A percentile compares a stretch with the other conserved stretches of the same genome.
These are phyloP conservation scores for Kradibia gibbosae DNA, from an alignment of 1,140 invertebrate genomes.

Conservation along the genomic window DNA sequence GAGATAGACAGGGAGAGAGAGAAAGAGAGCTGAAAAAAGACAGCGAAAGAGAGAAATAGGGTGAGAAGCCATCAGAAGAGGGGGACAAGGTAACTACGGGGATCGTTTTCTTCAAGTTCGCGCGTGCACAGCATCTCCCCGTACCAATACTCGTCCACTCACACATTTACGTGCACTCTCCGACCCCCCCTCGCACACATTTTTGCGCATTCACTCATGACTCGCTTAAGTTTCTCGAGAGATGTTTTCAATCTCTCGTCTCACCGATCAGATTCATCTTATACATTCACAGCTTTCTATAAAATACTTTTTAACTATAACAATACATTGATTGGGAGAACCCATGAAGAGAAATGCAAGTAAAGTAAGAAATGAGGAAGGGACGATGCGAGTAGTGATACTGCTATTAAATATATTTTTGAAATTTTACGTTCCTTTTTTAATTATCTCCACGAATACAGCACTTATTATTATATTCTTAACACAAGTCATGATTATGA, in stretches of 20 bases:
- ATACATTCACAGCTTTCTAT: not conserved
- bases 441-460: not conserved
- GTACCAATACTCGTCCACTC: not conserved
- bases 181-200: not conserved
- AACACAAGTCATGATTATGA: slow-evolving; percentile 31
- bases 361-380: too few relatives aligned
- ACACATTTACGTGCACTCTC: not conserved
- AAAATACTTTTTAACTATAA: slow-evolving; percentile 34
- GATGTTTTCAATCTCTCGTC: slow-evolving; percentile 34
- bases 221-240: too few relatives aligned
- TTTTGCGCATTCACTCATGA: not conserved
- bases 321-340: slow-evolving; percentile 24
- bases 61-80: not conserved
- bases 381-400: not conserved
- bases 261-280: not conserved
- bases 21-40: too few relatives aligned
- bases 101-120: slow-evolving; percentile 2
- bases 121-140: slow-evolving; percentile 38
- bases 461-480: slow-evolving; percentile 16
- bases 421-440: not conserved
- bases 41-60: too few relatives aligned
- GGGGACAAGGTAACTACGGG: slow-evolving; percentile 34
- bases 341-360: not conserved
- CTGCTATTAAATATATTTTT: not conserved
- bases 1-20: too few relatives aligned